Conservation (phyloP, 2,113 vertebrate species). For the Polypterus senegalus region DNA sequence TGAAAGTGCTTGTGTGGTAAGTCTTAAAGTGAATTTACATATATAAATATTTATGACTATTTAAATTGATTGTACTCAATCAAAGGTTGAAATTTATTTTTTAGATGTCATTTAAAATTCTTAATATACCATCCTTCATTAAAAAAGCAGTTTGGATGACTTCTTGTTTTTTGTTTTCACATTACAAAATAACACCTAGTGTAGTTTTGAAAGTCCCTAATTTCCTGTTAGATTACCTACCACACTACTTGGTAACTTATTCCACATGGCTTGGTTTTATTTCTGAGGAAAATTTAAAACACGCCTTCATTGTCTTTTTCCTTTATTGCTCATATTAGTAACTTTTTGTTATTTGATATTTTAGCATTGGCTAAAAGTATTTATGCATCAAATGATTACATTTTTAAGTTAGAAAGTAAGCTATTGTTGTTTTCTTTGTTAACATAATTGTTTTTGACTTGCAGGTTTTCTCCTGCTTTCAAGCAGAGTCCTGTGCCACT, state of each 20-base stretch:
- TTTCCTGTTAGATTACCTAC: too few species aligned
- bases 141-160: too few species aligned
- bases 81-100: too few species aligned
- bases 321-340: slow-evolving; percentile 25
- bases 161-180: too few species aligned
- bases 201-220: too few species aligned
- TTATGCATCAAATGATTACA: not conserved
- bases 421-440: not conserved
- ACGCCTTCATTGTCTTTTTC: slow-evolving; percentile 1
- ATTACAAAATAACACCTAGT: too few species aligned
- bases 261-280: not conserved
- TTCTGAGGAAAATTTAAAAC: not conserved
- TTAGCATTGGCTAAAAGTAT: not conserved
- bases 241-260: too few species aligned
- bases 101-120: too few species aligned
- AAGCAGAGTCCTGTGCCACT: not conserved
- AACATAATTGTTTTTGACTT: slow-evolving; percentile 24
- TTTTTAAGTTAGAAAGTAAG: too few species aligned
- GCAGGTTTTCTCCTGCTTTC: slow-evolving; percentile 32
- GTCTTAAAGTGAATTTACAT: not conserved
- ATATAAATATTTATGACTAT: not conserved
- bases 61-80: not conserved
- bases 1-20: not conserved
- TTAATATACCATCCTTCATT: too few species aligned
- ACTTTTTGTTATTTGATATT: slow-evolving; percentile 21